Conservation (phyloP, 1,140 invertebrate genomes). For the Ceratoteleas bidentatus region DNA sequence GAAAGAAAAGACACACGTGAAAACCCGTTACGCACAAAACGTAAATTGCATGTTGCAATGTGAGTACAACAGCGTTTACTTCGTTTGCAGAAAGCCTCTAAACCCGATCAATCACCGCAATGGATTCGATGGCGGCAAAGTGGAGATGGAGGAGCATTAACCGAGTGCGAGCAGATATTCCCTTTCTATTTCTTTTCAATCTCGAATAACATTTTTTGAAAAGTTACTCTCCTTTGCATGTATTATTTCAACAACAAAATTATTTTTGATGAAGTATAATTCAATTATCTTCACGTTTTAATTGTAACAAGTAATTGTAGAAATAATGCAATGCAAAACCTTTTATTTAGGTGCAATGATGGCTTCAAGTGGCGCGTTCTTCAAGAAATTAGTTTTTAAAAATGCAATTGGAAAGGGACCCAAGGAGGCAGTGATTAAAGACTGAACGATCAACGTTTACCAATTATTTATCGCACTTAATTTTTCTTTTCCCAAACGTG, state of each 20-base stretch:
- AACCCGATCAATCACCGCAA: conserved; percentile 68
- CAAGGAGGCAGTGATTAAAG: too few species aligned
- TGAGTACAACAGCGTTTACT: conserved; percentile 94
- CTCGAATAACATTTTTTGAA: neutral
- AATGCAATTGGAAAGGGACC: too few species aligned
- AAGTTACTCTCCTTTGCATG: conserved; percentile 12
- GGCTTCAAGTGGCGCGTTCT: neutral
- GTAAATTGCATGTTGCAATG: conserved; percentile 95
- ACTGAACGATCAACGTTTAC: too few species aligned
- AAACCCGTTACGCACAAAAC: conserved; percentile 95
- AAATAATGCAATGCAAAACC: conserved; percentile 6
- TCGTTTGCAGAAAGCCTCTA: conserved; percentile 90
- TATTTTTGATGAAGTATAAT: neutral
- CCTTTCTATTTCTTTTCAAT: conserved; percentile 7
- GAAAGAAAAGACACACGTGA: conserved; percentile 89
- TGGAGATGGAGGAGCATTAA: conserved; percentile 71
- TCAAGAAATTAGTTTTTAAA: too few species aligned
- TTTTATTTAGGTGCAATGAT: conserved; percentile 2
- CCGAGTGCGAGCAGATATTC: conserved; percentile 26
- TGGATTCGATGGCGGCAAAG: conserved; percentile 72
- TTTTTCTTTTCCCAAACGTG: too few species aligned
- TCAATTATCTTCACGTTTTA: neutral
- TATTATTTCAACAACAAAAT: neutral
- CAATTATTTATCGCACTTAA: too few species aligned
- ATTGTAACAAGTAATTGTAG: neutral